Base-by-base conservation (phyloP, 2,888 invertebrate genomes). In the Zygothrica quintamaculata region DNA sequence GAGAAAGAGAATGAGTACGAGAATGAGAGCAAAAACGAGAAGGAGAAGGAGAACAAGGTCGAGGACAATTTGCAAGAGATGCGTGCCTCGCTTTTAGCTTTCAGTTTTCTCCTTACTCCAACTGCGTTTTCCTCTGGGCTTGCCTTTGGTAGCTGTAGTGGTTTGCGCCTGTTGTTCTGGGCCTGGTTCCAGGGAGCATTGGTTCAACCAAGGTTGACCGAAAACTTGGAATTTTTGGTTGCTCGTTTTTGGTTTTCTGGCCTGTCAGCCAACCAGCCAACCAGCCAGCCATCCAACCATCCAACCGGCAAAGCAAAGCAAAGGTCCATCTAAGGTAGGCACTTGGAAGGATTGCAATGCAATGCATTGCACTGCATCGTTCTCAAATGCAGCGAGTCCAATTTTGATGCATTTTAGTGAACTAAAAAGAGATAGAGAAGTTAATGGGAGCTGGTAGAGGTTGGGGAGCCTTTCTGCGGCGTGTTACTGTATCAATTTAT, bases 151-250 rank as follows among this genome's bases (percentile, higher is more conserved):
- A n/a, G 5, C 16, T 4, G 7, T n/a, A n/a, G 13, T 40, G 40
- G 22, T 7, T 13, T 12, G n/a, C 7, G 31, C 15, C 9, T 40
- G 51, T 37, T 42, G 47, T 31, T 6, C 51, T 61, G 18, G 34
- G 52, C 43, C 16, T 43, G 29, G 29, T 26, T 31, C 52, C 55
- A 26, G 53, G 52, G 43, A 60, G 81, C 79, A 80, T 86, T 80
- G 80, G 86, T 80, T 80, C 85, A 84, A 87, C 82, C 87, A 82
- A 87, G 87, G 87, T 87, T 85, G 82, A 87, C 84, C 84, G 72
- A 87, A 87, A 84, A 87, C 84, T 84, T 84, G 84, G 87, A 79
- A 84, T 87, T 84, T 74, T 87, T 87, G 82, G 82, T 84, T 77
- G 79, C 79, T 84, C 77, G 77, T 80, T 79, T 79, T 84, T 77